Percentiles rank a stretch among this genome's conserved stretches.
These are phyloP conservation scores for Nerophis ophidion DNA, from an alignment of 2,113 vertebrate genomes.

Conservation along the genomic window DNA sequence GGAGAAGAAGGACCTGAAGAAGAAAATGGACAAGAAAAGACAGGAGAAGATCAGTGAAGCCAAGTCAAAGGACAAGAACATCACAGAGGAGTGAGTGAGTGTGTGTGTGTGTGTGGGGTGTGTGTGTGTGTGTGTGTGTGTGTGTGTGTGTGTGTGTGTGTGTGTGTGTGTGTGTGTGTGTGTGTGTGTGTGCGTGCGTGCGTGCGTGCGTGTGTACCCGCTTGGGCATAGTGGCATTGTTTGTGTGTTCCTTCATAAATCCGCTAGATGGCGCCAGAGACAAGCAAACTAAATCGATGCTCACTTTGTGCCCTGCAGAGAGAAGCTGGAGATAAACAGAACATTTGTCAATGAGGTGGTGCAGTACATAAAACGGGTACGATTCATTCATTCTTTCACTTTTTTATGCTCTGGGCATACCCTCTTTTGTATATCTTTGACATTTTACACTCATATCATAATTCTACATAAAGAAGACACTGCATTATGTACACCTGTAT, in stretches of 20 bases:
- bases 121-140: too few species aligned
- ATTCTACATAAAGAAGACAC: too few species aligned
- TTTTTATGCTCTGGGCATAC: too few species aligned
- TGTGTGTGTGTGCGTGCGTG: too few species aligned
- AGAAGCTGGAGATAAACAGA: conserved; percentile 95
- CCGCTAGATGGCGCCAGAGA: conserved; percentile 47
- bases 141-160: too few species aligned
- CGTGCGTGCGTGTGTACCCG: too few species aligned
- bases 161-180: too few species aligned
- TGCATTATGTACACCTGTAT: too few species aligned
- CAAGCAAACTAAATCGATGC: conserved; percentile 13
- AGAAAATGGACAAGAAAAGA: conserved; percentile 96
- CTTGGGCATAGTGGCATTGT: too few species aligned
- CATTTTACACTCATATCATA: too few species aligned
- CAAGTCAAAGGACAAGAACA: conserved; percentile 91
- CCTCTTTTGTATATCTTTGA: too few species aligned
- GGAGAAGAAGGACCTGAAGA: conserved; percentile 96
- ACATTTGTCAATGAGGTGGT: conserved; percentile 96
- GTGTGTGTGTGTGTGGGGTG: too few species aligned
- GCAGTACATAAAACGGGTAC: conserved; percentile 92
- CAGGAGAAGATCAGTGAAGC: conserved; percentile 95
- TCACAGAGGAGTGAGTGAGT: conserved; percentile 88
- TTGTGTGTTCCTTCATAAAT: neutral
- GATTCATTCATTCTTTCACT: conserved; percentile 23
- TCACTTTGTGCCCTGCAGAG: conserved; percentile 61